Percentiles rank a stretch among this genome's conserved stretches.
Evolutionary conservation across 2,797 vertebrate species (phyloP).

Genomic region (Adrianichthys oophorus): DNA sequence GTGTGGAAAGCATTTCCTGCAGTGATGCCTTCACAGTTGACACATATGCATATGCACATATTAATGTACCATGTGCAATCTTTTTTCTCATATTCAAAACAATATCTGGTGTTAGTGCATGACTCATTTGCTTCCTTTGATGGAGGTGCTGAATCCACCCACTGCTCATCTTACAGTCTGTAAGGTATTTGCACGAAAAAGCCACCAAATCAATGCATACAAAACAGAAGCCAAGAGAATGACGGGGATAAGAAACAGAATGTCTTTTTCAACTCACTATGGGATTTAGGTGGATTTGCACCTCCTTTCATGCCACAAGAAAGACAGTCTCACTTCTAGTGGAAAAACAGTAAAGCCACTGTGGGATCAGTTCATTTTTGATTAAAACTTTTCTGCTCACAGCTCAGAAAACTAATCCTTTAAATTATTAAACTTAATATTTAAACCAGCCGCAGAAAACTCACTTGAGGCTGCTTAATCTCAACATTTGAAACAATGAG

Average conservation of each 20-base stretch:
- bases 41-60: slow-evolving; percentile 20
- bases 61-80: slow-evolving; percentile 15
- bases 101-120: slow-evolving; percentile 50
- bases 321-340: background rate
- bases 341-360: background rate
- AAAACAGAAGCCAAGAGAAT: slow-evolving; percentile 26
- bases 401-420: background rate
- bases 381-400: background rate
- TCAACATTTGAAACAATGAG: background rate
- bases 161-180: slow-evolving; percentile 57
- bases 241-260: slow-evolving; percentile 25
- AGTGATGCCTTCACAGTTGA: slow-evolving; percentile 3
- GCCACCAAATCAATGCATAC: slow-evolving; percentile 45
- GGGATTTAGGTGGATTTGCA: slow-evolving; percentile 2
- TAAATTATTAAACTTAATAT: background rate
- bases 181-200: slow-evolving; percentile 54
- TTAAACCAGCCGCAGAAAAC: background rate
- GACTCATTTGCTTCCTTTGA: slow-evolving; percentile 64
- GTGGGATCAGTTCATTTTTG: no score
- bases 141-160: slow-evolving; percentile 48
- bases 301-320: background rate
- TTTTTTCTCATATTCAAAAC: slow-evolving; percentile 13
- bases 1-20: slow-evolving; percentile 10
- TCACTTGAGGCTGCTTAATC: background rate
- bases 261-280: slow-evolving; percentile 4